Evolutionary conservation across 2,888 invertebrate genomes (phyloP).

Genomic region (Polydrusus tereticollis): DNA sequence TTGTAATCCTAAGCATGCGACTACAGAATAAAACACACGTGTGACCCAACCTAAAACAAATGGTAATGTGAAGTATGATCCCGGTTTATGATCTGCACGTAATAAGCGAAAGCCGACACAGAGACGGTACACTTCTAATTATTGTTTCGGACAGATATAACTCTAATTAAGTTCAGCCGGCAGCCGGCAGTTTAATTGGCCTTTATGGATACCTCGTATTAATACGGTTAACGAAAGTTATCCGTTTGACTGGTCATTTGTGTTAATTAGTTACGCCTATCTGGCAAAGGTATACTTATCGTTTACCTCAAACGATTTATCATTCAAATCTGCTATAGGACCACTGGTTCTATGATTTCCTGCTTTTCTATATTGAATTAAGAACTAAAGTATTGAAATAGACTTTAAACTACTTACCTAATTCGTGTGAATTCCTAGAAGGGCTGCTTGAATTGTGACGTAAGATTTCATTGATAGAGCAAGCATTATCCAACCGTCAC

Average conservation of each 20-base stretch:
- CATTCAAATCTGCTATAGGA: neutral
- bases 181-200: slow-evolving; percentile 7
- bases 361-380: too few relatives aligned
- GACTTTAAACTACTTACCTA: too few relatives aligned
- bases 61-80: neutral
- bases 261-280: neutral
- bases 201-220: slow-evolving; percentile 16
- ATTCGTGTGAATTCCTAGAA: too few relatives aligned
- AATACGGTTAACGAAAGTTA: slow-evolving; percentile 8
- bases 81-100: neutral
- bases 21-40: neutral
- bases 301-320: neutral
- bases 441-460: too few relatives aligned
- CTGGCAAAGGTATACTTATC: neutral
- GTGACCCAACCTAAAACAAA: neutral
- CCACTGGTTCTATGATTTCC: neutral
- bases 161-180: neutral
- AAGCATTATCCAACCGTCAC: too few relatives aligned
- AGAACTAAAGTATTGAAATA: too few relatives aligned
- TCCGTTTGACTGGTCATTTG: slow-evolving; percentile 11
- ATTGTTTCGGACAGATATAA: neutral
- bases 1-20: neutral
- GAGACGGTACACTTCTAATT: neutral
- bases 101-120: neutral
- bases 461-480: too few relatives aligned